phyloP scores from a whole-genome alignment of 2,797 vertebrate genomes.

The Picus viridis region DNA sequence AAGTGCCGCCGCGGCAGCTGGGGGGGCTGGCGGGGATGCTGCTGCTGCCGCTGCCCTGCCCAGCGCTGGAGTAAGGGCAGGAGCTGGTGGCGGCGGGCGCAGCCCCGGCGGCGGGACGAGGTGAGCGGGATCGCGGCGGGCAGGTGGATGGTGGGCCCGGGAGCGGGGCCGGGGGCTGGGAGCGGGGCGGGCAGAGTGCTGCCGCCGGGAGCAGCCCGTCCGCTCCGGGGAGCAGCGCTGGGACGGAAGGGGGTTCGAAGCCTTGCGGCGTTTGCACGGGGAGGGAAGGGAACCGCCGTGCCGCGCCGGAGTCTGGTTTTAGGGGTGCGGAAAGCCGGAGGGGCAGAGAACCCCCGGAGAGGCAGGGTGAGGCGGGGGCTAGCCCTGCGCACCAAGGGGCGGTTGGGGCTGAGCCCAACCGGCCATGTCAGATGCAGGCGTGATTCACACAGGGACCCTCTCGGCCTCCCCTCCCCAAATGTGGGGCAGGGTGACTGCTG shows the following conservation, averaged over 20 bases:
- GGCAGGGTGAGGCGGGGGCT: not conserved
- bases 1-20: slow-evolving; percentile 57
- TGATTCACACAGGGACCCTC: slow-evolving; percentile 25
- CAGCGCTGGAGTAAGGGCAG: slow-evolving; percentile 21
- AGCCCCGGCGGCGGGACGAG: slow-evolving; percentile 14
- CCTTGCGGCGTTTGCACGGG: not conserved
- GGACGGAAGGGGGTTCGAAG: not conserved
- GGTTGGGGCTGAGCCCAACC: not conserved
- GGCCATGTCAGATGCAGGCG: not conserved
- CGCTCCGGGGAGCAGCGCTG: not conserved
- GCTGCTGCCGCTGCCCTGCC: slow-evolving; percentile 45
- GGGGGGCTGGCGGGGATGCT: slow-evolving; percentile 44
- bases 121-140: not conserved
- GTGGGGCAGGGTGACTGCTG: not conserved
- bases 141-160: not conserved
- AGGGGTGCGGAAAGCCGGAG: not conserved
- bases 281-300: not conserved
- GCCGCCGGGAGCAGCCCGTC: not conserved
- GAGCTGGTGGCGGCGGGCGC: slow-evolving; percentile 28
- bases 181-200: not conserved
- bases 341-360: not conserved
- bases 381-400: not conserved
- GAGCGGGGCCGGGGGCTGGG: not conserved
- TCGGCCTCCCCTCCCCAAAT: slow-evolving; percentile 28
- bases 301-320: not conserved